Evolutionary conservation across 2,797 vertebrate species (phyloP).

Genomic region (Parambassis ranga): DNA sequence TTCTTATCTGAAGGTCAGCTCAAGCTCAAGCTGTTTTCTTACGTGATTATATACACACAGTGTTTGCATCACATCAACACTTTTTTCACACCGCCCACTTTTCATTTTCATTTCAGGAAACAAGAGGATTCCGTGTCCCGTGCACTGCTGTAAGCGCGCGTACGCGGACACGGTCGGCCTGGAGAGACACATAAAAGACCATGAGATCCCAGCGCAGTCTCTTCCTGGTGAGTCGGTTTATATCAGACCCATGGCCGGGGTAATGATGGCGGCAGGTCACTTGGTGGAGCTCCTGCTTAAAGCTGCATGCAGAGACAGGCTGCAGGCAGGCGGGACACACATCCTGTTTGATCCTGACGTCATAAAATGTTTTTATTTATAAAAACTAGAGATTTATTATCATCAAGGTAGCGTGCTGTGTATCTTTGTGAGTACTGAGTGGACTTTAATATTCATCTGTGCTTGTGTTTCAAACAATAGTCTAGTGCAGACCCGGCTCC

Average conservation of each 20-base stretch:
- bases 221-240: constrained; percentile 82
- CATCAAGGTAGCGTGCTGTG: too few species aligned
- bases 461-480: too few species aligned
- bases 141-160: constrained; percentile 86
- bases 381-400: too few species aligned
- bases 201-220: constrained; percentile 87
- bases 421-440: too few species aligned
- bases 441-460: too few species aligned
- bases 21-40: accelerated
- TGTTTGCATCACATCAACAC: not conserved
- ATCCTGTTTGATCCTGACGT: too few species aligned
- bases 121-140: constrained; percentile 72
- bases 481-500: too few species aligned
- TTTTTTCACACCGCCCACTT: too few species aligned
- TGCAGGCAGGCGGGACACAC: too few species aligned
- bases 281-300: not conserved
- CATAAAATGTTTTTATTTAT: too few species aligned
- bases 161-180: constrained; percentile 82
- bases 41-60: not conserved
- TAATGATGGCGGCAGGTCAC: too few species aligned
- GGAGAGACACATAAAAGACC: constrained; percentile 84
- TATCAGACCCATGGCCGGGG: not conserved
- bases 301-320: not conserved
- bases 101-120: constrained; percentile 42
- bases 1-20: too few species aligned